Evolutionary conservation across 1,140 invertebrate species (phyloP), one percentile per base, ranked within the genome.

Genomic region (Tribolium madens): DNA sequence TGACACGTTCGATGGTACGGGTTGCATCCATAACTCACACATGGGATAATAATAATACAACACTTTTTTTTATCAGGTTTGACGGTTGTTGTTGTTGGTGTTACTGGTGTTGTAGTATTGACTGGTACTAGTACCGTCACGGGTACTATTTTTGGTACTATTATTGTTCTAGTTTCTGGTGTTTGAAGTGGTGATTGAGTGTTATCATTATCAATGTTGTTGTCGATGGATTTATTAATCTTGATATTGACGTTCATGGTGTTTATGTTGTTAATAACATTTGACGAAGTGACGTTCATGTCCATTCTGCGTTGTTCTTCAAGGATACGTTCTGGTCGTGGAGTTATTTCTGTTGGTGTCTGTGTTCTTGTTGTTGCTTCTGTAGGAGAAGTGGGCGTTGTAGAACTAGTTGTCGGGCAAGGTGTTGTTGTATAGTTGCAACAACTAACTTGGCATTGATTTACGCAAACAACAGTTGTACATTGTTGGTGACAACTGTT

Each of bases 201-300:
- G 21, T 42, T 10, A 2, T 42, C 17, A 42, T 10, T 48, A 50
- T 12, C 46, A 26, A 76, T 52, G 47, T 69, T 76, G 64, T 76
- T 60, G 60, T 31, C 12, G 53, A 76, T 33, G 74, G 31, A 70
- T 21, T 76, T 60, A 42, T 31, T 17, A 33, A 53, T 12, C 2
- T 36, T 26, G 14, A 15, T 47, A 4, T 17, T n/a, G 6, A 47
- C 31, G 13, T 42, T 46, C 10, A 42, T 42, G 57, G 5, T 3
- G 12, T 64, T 64, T 12, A 12, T 64, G 26, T 64, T 64, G 57
- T n/a, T 64, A 12, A 64, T 31, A 3, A 12, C 31, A 10, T 64
- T 64, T 9, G 17, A 1, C n/a, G 52, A 57, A 33, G 21, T 31
- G 9, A 64, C 21, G 31, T 64, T 64, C 3, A 18, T 18, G 2